phyloP scores from a whole-genome alignment of 2,797 vertebrate species.

The Microctenopoma steveboyesi region DNA sequence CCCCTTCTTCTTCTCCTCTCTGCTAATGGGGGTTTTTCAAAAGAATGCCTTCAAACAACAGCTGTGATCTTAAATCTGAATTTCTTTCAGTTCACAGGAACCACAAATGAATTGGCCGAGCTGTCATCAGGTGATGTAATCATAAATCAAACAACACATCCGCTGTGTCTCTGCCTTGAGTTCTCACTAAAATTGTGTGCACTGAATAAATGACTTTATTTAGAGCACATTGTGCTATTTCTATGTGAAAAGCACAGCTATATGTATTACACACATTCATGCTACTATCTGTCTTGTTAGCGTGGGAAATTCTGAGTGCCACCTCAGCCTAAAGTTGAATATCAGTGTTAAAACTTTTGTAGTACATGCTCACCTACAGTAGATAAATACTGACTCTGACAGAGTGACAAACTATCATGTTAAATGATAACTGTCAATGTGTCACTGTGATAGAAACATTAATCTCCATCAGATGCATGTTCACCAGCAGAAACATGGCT shows the following conservation, averaged over 20 bases:
- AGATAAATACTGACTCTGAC: not conserved
- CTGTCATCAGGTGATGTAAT: not conserved
- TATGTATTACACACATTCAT: slow-evolving; percentile 9
- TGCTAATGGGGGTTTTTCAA: no score
- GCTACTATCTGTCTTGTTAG: slow-evolving; percentile 11
- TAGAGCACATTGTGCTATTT: slow-evolving; percentile 1
- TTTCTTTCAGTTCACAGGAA: no score
- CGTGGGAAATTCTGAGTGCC: not conserved
- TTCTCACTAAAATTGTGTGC: slow-evolving; percentile 13
- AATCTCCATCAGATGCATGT: not conserved
- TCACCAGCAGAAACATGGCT: no score
- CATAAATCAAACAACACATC: not conserved
- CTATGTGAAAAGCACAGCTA: slow-evolving; percentile 13
- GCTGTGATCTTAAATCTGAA: no score
- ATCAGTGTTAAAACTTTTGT: slow-evolving; percentile 6
- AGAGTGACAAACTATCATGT: slow-evolving; percentile 13
- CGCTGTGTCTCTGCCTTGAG: slow-evolving; percentile 7
- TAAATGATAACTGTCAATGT: slow-evolving; percentile 4
- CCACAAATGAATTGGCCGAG: no score
- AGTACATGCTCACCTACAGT: not conserved
- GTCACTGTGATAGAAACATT: not conserved
- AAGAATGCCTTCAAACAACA: no score
- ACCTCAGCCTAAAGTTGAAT: slow-evolving; percentile 12
- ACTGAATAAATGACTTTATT: slow-evolving; percentile 1
- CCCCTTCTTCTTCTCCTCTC: no score